A percentile compares a stretch with the other conserved stretches of the same genome.
Evolutionary conservation across 1,140 invertebrate genomes (phyloP).

Genomic region (Tetragnatha versicolor): DNA sequence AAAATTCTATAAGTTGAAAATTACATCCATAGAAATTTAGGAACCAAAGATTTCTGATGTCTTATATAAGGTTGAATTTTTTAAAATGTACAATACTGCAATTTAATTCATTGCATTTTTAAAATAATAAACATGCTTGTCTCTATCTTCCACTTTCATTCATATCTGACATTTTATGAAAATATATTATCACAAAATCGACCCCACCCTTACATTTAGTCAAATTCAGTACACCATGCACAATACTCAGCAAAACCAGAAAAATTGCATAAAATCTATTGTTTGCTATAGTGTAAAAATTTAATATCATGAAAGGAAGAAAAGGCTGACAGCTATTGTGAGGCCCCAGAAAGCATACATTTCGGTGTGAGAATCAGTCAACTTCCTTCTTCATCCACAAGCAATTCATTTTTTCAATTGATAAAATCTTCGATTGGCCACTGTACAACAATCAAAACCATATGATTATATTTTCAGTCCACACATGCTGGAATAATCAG

Average conservation of each 20-base stretch:
- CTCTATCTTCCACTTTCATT: neutral
- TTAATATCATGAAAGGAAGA: neutral
- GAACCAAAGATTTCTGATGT: constrained; percentile 9
- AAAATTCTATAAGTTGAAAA: neutral
- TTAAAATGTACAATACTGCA: neutral
- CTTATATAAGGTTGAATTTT: neutral
- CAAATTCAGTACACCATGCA: neutral
- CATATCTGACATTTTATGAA: constrained; percentile 13
- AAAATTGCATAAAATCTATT: neutral
- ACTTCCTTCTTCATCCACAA: too few species aligned
- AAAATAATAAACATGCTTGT: neutral
- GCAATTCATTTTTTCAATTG: too few species aligned
- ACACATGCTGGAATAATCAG: too few species aligned
- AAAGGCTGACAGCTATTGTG: constrained; percentile 36
- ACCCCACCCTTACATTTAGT: neutral
- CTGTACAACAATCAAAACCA: too few species aligned
- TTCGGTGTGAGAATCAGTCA: too few species aligned
- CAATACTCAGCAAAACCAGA: neutral
- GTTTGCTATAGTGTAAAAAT: neutral
- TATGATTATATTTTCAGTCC: too few species aligned
- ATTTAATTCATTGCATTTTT: neutral
- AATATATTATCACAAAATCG: constrained; percentile 31
- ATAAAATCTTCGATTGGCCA: too few species aligned
- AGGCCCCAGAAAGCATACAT: too few species aligned
- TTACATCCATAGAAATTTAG: neutral